Conservation (phyloP, 2,113 vertebrate genomes). For the Bubo blakistoni region DNA sequence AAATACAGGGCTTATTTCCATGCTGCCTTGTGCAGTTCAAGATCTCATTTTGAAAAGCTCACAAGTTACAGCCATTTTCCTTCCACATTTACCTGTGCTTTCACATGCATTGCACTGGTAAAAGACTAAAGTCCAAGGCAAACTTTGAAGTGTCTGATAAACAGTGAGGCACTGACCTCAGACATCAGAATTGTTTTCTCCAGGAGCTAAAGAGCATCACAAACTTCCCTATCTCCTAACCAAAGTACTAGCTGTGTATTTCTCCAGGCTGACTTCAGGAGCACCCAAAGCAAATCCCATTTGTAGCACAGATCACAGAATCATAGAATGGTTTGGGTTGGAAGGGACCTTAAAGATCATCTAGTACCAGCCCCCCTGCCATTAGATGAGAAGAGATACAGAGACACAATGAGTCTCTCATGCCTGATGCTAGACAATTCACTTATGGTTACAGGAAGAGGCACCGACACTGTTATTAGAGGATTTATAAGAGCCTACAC, state of each 20-base stretch:
- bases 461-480: background rate
- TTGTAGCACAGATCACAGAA: background rate
- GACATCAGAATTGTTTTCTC: background rate
- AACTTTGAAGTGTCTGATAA: background rate
- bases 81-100: background rate
- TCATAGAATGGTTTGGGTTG: too few species aligned
- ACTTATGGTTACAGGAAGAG: background rate
- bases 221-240: background rate
- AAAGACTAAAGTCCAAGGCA: background rate
- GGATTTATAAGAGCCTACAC: background rate
- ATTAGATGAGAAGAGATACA: background rate
- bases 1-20: background rate
- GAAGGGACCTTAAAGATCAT: too few species aligned
- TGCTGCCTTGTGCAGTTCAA: background rate
- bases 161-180: background rate
- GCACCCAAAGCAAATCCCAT: background rate
- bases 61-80: background rate
- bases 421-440: background rate
- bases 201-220: background rate
- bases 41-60: background rate
- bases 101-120: background rate
- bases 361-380: too few species aligned
- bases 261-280: background rate
- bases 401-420: background rate
- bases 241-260: background rate